Evolutionary conservation across 2,888 invertebrate species (phyloP), one percentile per base, ranked within the genome.

Genomic region (Leptinotarsa peninsularis): DNA sequence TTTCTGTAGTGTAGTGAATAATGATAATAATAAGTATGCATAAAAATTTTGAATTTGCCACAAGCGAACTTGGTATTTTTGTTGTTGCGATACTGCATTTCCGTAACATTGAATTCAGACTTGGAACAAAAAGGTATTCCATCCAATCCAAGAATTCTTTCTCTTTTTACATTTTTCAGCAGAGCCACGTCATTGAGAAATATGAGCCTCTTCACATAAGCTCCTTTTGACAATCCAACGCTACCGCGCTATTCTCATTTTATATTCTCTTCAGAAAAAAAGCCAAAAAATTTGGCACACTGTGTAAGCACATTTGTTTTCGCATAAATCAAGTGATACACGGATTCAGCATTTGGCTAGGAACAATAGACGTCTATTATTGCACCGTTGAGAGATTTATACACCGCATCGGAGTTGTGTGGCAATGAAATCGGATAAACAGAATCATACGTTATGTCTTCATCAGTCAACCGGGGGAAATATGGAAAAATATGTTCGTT

Each of bases 311-410:
- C 63, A 63, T 63, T 63, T 27, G 33, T 63, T 63, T 17, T 63
- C 63, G n/a, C 27, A 43, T 63, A 33, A 63, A 63, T 69, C 68
- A 52, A 54, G 43, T 56, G 69, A 69, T 52, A 54, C 69, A 69
- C 18, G 56, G 56, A 69, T 43, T 56, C 69, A 69, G 54, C 54
- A 68, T 69, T 69, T 27, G 69, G 33, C 56, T 15, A 49, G 33
- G 56, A 69, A 69, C 69, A 69, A 69, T 69, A 56, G 43, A 56
- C 69, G 33, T 56, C 54, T 69, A 54, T 69, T 69, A 69, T 43
- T 56, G 27, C 68, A 27, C 10, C 54, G 54, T 68, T 68, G 68
- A 68, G n/a, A 52, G 68, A 68, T 49, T 63, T 18, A 68, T 68
- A 54, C 49, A 68, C 52, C 68, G 23, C 68, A 18, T 15, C 23